Base-by-base conservation (phyloP, 2,888 invertebrate genomes). In the Eupeodes luniger region DNA sequence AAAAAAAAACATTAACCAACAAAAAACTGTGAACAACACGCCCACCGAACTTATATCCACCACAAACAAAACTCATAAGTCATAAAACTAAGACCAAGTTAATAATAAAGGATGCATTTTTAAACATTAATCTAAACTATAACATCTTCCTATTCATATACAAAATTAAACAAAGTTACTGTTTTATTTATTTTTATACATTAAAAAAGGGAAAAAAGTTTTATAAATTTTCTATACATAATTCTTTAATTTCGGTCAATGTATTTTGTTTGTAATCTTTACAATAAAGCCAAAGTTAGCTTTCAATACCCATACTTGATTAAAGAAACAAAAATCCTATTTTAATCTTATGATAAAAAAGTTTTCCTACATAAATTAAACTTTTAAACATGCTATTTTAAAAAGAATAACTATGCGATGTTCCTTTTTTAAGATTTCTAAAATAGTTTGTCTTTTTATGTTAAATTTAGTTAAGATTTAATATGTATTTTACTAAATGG, bases 1-100 rank as follows among this genome's bases (percentile, higher is more conserved):
- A 79, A 62, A 12, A 12, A 76, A 79, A 64, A 47, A 86, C 70
- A 57, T 44, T 47, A 44, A 80, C 49, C 66, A 83, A 57, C 40
- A 76, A 64, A 51, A 66, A 76, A 76, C 53, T 81, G 83, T 83
- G 57, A 81, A 87, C 66, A 87, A 80, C 55, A 87, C 87, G 84
- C 87, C 87, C 87, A 87, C 87, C 87, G 87, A 87, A 84, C 70
- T 76, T 72, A 74, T 87, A 74, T 87, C 87, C 84, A 87, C 80
- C 74, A 87, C 72, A 75, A 76, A 47, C 53, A 62, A 66, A 74
- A 76, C 36, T 59, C 47, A 47, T 47, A 19, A 57, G 27, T 27
- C 64, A 74, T 72, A 87, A 76, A 53, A 80, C 80, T 84, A 76
- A 87, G 87, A 87, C 87, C 87, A 87, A 87, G 67, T 84, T 72